Evolutionary conservation across 2,888 invertebrate species (phyloP).

Genomic region (Tetramorium bicarinatum): DNA sequence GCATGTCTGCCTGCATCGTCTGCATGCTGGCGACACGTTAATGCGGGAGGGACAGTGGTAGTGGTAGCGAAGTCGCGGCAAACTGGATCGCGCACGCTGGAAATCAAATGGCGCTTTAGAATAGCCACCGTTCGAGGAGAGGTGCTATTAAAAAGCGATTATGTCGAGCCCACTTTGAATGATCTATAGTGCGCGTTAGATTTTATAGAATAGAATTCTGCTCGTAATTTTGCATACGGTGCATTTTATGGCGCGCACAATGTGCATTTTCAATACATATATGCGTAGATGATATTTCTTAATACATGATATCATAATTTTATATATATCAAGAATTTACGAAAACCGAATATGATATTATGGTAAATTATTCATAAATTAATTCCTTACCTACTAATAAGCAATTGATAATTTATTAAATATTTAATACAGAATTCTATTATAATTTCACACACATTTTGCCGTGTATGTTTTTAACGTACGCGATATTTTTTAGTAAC

Average conservation of each 20-base stretch:
- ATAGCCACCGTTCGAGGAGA: not conserved
- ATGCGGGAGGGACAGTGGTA: not conserved
- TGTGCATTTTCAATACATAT: not conserved
- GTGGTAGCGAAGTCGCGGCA: not conserved
- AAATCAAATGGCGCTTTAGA: not conserved
- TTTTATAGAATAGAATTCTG: not conserved
- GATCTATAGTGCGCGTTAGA: not conserved
- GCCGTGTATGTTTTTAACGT: too few relatives aligned
- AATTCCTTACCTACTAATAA: too few relatives aligned
- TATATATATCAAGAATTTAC: too few relatives aligned
- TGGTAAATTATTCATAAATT: too few relatives aligned
- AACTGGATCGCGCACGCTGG: conserved; percentile 26
- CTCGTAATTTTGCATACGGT: not conserved
- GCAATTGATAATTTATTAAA: too few relatives aligned
- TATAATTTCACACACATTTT: too few relatives aligned
- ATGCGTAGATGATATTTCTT: not conserved
- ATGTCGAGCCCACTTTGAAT: not conserved
- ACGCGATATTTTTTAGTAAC: not conserved
- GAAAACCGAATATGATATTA: too few relatives aligned
- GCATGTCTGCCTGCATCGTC: not conserved
- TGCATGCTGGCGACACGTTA: not conserved
- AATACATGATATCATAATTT: too few relatives aligned
- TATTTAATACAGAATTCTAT: too few relatives aligned
- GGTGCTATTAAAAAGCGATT: not conserved
- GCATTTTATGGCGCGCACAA: not conserved